Base-by-base conservation (phyloP, 2,888 invertebrate genomes). In the Rhamphomyia laevipes region DNA sequence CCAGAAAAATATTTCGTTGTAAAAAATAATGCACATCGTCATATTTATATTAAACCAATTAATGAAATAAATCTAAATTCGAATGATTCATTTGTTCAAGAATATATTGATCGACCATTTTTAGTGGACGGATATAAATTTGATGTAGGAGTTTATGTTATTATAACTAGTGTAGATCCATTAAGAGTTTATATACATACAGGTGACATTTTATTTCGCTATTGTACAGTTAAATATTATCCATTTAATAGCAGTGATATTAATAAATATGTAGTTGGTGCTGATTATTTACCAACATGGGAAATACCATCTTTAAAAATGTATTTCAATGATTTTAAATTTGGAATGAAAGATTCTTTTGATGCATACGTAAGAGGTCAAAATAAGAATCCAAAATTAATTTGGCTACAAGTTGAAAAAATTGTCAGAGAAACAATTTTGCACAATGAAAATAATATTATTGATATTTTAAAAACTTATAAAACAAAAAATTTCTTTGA, bases 251-350 rank as follows among this genome's bases (percentile, higher is more conserved):
- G 84, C 0, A 70, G 75, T 3, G 77, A 82, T 60, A 63, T 86
- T 30, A 83, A 92, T 59, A 92, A 95, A 63, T 97, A 97, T 64
- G 91, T 97, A 2, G 86, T 97, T 1, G 89, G 87, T 0, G 94
- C 95, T 65, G 87, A 94, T 64, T 97, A 97, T 65, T 72, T 90
- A 40, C 96, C 97, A 0, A 84, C 87, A 11, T 97, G 96, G 97
- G 78, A 95, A 65, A 84, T 96, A 9, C 85, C 88, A 0, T 83
- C 84, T 0, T 67, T 91, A 38, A 75, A 77, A 16, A 77, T 80
- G 55, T 82, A 81, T 52, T 87, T 86, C 63, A 77, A 75, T 1
- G 74, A 77, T 1, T 71, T 86, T 37, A 86, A 86, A 2, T 84
- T 83, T 58, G 81, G 86, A 5, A 92, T 92, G 86, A 88, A 86